Conservation (phyloP, 2,113 vertebrate species). For the Microcebus griseorufus region DNA sequence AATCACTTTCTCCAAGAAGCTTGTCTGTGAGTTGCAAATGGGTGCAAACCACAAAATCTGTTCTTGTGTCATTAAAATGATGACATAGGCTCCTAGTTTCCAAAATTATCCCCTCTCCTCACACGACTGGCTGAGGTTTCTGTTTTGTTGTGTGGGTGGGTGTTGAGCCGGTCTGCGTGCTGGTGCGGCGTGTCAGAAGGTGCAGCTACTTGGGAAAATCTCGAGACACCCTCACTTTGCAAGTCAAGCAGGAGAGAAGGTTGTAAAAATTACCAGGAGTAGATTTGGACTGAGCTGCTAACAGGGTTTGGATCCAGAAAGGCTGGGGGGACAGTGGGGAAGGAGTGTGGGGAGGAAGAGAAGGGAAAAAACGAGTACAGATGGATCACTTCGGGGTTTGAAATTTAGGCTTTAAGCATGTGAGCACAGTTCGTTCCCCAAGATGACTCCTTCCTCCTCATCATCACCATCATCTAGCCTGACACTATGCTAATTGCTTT, state of each 20-base stretch:
- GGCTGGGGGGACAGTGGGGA: too few species aligned
- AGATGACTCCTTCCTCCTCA: background rate
- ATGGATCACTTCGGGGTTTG: background rate
- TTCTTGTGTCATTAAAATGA: slow-evolving; percentile 66
- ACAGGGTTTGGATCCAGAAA: background rate
- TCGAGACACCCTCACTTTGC: background rate
- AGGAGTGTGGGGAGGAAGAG: background rate
- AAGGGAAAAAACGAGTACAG: background rate
- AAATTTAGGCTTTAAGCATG: background rate
- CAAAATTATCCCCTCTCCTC: slow-evolving; percentile 32
- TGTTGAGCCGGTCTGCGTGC: background rate
- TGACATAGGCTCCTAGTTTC: slow-evolving; percentile 47
- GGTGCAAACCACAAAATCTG: slow-evolving; percentile 56
- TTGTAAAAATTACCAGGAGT: background rate
- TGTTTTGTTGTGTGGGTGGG: background rate
- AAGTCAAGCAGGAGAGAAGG: background rate
- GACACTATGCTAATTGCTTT: background rate
- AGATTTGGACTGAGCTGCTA: background rate
- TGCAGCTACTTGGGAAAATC: background rate
- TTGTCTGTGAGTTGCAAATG: slow-evolving; percentile 61
- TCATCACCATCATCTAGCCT: background rate
- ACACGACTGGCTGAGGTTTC: background rate
- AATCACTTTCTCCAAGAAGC: slow-evolving; percentile 53
- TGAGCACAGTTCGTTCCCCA: background rate
- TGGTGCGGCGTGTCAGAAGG: background rate